A percentile compares a stretch with the other conserved stretches of the same genome.
These are phyloP conservation scores for Trachops cirrhosus DNA, from an alignment of 2,797 vertebrate species.

Conservation along the genomic window DNA sequence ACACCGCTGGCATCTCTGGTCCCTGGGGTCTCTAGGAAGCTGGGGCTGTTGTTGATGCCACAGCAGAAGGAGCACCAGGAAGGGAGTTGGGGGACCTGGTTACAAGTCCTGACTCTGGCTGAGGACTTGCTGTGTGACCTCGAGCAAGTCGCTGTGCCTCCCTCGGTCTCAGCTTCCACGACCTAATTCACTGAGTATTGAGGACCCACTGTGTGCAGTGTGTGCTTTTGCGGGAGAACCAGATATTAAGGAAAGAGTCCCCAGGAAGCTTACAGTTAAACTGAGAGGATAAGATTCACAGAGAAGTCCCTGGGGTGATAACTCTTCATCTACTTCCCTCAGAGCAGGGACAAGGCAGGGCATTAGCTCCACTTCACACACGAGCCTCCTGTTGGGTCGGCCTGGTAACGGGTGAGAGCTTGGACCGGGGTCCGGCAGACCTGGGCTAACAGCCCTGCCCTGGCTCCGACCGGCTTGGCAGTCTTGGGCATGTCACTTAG, in stretches of 20 bases:
- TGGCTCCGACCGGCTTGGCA: neutral
- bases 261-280: neutral
- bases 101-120: neutral
- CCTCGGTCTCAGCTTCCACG: neutral
- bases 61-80: neutral
- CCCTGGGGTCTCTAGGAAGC: neutral
- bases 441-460: neutral
- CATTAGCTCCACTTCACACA: neutral
- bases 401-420: neutral
- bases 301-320: neutral
- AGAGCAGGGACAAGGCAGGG: neutral
- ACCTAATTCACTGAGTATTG: neutral
- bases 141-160: neutral
- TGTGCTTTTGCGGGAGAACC: neutral
- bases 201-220: neutral
- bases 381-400: neutral
- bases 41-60: neutral
- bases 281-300: neutral
- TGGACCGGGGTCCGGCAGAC: neutral
- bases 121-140: neutral
- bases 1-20: neutral
- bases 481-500: rapidly evolving
- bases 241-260: neutral
- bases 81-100: neutral
- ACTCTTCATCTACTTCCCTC: neutral